Percentiles rank a stretch among this genome's conserved stretches.
Evolutionary conservation across 2,888 invertebrate genomes (phyloP).

Genomic region (Caenorhabditis becei): DNA sequence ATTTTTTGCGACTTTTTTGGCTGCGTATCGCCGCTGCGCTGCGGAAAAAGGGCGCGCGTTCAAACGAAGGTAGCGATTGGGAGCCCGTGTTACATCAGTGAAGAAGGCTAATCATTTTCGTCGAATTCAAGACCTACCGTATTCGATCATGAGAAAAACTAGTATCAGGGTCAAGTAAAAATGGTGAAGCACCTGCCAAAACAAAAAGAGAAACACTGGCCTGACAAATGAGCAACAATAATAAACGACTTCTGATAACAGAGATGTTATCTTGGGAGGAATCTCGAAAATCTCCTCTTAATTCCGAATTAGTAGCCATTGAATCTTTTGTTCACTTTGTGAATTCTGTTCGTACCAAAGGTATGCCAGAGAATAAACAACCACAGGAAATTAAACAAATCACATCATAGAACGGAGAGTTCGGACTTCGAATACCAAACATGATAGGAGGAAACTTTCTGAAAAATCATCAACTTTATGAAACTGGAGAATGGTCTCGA

Average conservation of each 20-base stretch:
- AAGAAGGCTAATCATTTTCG: too few species aligned
- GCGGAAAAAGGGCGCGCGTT: too few species aligned
- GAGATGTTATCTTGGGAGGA: neutral
- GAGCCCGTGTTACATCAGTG: too few species aligned
- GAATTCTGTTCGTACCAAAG: too few species aligned
- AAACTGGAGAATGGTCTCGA: neutral
- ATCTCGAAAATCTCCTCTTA: neutral
- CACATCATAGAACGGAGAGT: slow-evolving; percentile 62
- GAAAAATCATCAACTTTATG: slow-evolving; percentile 18
- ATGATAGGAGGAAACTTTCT: slow-evolving; percentile 64
- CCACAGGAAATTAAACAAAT: neutral
- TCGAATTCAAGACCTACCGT: too few species aligned
- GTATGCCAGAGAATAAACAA: too few species aligned
- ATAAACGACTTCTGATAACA: neutral
- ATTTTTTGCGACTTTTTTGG: too few species aligned
- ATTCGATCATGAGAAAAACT: slow-evolving; percentile 13
- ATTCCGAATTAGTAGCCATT: neutral
- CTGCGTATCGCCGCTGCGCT: too few species aligned
- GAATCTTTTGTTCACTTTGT: too few species aligned
- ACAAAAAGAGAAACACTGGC: neutral
- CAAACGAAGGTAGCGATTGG: too few species aligned
- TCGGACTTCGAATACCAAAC: slow-evolving; percentile 64
- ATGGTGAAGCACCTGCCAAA: slow-evolving; percentile 12
- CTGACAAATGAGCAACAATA: neutral
- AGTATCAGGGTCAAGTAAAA: slow-evolving; percentile 8